These are phyloP conservation scores for Lepidothrix coronata DNA, from an alignment of 2,113 vertebrate genomes.

Conservation along the genomic window DNA sequence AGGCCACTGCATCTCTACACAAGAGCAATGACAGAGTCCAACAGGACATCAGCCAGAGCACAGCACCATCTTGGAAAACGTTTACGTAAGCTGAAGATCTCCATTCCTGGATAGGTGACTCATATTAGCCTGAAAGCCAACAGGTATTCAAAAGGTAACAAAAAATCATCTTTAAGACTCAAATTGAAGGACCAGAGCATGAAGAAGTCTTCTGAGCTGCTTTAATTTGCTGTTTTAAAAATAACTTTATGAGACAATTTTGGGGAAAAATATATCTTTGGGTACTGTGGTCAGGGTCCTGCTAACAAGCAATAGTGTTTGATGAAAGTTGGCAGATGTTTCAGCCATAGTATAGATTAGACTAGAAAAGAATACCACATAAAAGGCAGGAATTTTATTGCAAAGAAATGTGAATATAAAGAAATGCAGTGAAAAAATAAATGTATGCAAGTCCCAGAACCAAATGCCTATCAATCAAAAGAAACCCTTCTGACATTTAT, in stretches of 20 bases:
- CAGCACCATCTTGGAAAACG: not conserved
- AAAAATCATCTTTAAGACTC: not conserved
- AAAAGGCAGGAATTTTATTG: not conserved
- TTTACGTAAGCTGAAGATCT: not conserved
- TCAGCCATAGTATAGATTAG: not conserved
- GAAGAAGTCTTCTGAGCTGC: not conserved
- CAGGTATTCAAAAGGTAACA: not conserved
- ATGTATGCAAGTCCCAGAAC: not conserved
- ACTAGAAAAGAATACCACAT: slow-evolving; percentile 15
- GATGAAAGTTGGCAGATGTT: not conserved
- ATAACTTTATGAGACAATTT: not conserved
- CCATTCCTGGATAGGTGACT: not conserved
- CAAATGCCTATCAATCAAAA: not conserved
- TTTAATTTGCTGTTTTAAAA: not conserved
- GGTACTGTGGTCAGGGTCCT: not conserved
- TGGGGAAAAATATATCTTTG: not conserved
- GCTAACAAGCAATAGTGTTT: not conserved
- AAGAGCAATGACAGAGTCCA: not conserved
- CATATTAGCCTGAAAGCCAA: not conserved
- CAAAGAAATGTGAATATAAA: not conserved
- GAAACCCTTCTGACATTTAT: not conserved
- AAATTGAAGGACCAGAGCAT: not conserved
- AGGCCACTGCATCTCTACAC: not conserved
- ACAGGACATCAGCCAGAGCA: not conserved
- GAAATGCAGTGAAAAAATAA: not conserved